Base-by-base conservation (phyloP, 2,797 vertebrate species). In the Hipposideros larvatus region DNA sequence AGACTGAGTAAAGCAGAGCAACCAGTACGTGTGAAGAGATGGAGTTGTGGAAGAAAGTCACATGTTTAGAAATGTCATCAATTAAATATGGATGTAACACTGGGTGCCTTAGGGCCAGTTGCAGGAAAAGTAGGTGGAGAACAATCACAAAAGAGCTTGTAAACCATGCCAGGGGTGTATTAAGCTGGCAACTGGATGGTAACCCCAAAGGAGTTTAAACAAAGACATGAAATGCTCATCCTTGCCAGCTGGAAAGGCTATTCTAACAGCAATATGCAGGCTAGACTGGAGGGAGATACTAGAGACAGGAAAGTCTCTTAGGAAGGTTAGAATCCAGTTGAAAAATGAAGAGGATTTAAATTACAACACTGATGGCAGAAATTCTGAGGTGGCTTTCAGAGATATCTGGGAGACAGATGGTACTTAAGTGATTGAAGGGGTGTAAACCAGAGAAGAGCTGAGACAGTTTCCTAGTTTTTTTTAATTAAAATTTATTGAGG, bases 291-390 rank as follows among this genome's bases (percentile, higher is more conserved):
- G 66, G 61, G 15, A 86, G 34, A 41, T 43, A 41, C 11, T 71
- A 68, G 63, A 66, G 37, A 79, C 0, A 22, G 71, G 66, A 31
- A 51, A 6, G 13, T 46, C 7, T 93, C 11, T 59, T 65, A 59
- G 55, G 70, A 46, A 77, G 63, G 7, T 53, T 13, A 79, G 48
- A 46, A 61, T 73, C 51, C 43, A 61, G 19, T 46, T 71, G 55
- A 88, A 43, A 80, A 92, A 24, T 46, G n/a, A 92, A 88, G 65
- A 95, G 31, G 16, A 19, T 78, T 91, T 31, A 90, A 85, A 73
- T 71, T 73, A 8, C 79, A 77, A 13, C 24, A 61, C 28, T 46
- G 51, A 41, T 71, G 22, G 31, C 48, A 2, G n/a, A 63, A 61
- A 73, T 82, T n/a, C 31, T 73, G 48, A 94, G 71, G 26, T 78